Percentiles rank a stretch among this genome's conserved stretches.
These are phyloP conservation scores for Scelioninae gen. 1 DNA, from an alignment of 2,888 invertebrate species.

Conservation along the genomic window DNA sequence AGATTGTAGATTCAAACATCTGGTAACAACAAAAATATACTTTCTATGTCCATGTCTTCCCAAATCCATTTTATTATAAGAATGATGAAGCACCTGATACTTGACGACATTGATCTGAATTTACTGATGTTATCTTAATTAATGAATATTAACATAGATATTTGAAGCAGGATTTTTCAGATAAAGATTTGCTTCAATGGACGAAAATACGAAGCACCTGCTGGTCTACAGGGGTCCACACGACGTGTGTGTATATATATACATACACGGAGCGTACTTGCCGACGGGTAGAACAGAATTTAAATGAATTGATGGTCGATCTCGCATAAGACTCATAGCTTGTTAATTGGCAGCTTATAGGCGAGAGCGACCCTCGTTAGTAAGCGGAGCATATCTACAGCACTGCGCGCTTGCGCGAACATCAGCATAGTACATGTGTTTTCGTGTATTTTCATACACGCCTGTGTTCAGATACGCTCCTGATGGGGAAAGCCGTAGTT, in stretches of 20 bases:
- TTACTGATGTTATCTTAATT: conserved; percentile 40
- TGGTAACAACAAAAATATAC: no score
- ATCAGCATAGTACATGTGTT: conserved; percentile 72
- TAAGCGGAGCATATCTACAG: conserved; percentile 72
- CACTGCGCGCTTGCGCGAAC: conserved; percentile 54
- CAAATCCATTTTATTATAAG: not conserved
- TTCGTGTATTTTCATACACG: conserved; percentile 72
- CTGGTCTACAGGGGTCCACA: conserved; percentile 55
- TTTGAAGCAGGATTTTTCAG: conserved; percentile 45
- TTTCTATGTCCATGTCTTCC: not conserved
- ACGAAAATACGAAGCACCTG: conserved; percentile 71
- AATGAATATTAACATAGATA: conserved; percentile 42
- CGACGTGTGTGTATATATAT: conserved; percentile 17
- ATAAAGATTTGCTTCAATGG: conserved; percentile 43
- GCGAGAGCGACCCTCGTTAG: conserved; percentile 80
- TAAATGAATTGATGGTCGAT: conserved; percentile 82
- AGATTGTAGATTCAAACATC: no score
- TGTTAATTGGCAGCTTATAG: conserved; percentile 83
- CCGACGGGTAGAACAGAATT: conserved; percentile 73
- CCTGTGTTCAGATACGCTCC: conserved; percentile 50
- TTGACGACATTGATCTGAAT: conserved; percentile 31
- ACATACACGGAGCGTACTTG: conserved; percentile 33
- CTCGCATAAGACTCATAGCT: conserved; percentile 79
- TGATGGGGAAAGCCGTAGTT: conserved; percentile 56
- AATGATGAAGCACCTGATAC: conserved; percentile 19